Conservation (phyloP, 2,888 invertebrate species). For the Sussaba pulchella region DNA sequence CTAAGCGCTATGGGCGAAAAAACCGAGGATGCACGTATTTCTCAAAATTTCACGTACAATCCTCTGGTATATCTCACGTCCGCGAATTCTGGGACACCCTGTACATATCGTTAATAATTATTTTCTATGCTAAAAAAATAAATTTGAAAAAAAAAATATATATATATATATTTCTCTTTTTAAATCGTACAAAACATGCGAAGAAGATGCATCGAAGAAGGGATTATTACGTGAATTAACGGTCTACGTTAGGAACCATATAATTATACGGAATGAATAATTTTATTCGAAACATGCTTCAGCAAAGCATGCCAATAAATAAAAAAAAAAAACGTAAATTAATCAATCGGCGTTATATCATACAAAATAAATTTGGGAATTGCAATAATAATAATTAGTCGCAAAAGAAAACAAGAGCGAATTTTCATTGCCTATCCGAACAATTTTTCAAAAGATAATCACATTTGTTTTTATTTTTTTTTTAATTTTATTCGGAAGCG, state of each 20-base stretch:
- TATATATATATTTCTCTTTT: no score
- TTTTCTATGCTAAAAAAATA: neutral
- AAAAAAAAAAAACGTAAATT: no score
- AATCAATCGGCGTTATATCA: conserved; percentile 9
- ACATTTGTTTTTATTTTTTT: conserved; percentile 29
- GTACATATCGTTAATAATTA: no score
- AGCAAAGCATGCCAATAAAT: conserved; percentile 34
- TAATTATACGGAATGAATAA: conserved; percentile 8
- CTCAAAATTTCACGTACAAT: no score
- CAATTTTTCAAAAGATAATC: conserved; percentile 1
- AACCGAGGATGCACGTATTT: no score
- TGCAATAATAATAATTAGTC: conserved; percentile 29
- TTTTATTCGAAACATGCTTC: conserved; percentile 18
- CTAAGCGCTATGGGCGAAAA: no score
- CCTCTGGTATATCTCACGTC: no score
- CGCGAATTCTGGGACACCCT: no score
- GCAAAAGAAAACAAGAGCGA: conserved; percentile 28
- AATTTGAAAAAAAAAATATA: no score
- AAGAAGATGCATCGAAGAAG: conserved; percentile 47
- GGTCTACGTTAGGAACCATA: conserved; percentile 20
- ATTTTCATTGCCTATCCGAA: neutral
- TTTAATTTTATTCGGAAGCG: no score
- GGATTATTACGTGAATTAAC: conserved; percentile 26
- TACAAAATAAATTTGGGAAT: conserved; percentile 3
- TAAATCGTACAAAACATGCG: conserved; percentile 49